Evolutionary conservation across 2,113 vertebrate genomes (phyloP), one percentile per base, ranked within the genome.

Genomic region (Lophius piscatorius): DNA sequence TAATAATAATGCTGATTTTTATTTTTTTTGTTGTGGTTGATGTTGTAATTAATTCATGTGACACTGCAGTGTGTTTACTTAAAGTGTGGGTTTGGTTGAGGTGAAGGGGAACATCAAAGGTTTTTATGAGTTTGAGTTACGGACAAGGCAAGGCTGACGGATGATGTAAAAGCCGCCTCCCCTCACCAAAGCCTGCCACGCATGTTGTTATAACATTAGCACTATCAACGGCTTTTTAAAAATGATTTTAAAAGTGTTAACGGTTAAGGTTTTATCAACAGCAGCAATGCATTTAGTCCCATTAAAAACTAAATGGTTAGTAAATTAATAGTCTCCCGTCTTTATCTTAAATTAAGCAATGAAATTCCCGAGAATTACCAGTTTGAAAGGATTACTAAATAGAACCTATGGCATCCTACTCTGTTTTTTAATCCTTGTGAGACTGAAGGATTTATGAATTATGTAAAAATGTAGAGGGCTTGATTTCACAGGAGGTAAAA

Each of bases 121-220:
- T 50, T 44, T 29, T 33, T 1, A 6, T 3, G n/a, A 6, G 8
- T 61, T 23, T 52, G 22, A 16, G 17, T 50, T 35, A 14, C 26
- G 14, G 14, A 14, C 22, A 28, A 35, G 47, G 48, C 1, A 4
- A 63, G 18, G 16, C 16, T 56, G 13, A 28, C 9, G 21, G 16
- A 63, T 31, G 28, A n/a, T 59, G 50, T 63, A 36, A 67, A 63
- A 36, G 51, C 38, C 49, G 31, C 55, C 36, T 80, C 48, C 54
- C 33, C 5, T 45, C 35, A 49, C 47, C 66, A 36, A 79, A 81
- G 50, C 75, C 65, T 79, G 72, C 48, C 44, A 66, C 63, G n/a
- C 50, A 48, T 38, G 50, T 7, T 40, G 33, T 39, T 29, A 17
- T 3, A 17, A 39, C 26, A 17, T 6, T 10, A n/a, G 63, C 29